phyloP scores from a whole-genome alignment of 2,797 vertebrate species.

The Enteromius argenteus region DNA sequence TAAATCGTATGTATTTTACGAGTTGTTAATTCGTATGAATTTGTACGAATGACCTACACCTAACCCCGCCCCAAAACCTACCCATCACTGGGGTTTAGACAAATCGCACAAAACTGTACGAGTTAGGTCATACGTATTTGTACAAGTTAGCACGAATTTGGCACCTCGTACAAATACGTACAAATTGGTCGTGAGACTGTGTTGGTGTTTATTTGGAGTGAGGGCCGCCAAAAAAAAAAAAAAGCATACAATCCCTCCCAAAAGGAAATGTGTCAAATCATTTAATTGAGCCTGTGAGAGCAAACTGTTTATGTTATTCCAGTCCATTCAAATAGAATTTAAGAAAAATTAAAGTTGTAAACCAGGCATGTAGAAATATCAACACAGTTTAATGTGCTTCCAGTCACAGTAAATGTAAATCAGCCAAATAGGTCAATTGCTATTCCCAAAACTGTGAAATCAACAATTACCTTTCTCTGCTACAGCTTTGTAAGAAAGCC shows the following conservation, averaged over 20 bases:
- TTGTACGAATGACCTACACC: too few species aligned
- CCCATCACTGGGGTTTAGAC: too few species aligned
- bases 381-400: slow-evolving; percentile 19
- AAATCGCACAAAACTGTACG: too few species aligned
- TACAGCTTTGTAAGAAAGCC: slow-evolving; percentile 35
- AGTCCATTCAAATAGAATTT: slow-evolving; percentile 28
- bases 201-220: neutral
- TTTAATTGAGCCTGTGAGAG: neutral
- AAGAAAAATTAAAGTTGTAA: slow-evolving; percentile 38
- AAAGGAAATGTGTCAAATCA: neutral
- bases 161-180: too few species aligned
- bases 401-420: slow-evolving; percentile 48
- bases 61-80: too few species aligned
- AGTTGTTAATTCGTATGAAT: too few species aligned
- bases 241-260: neutral
- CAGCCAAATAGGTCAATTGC: slow-evolving; percentile 35
- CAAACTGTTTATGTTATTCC: slow-evolving; percentile 8
- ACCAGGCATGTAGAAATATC: slow-evolving; percentile 28
- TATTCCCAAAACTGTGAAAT: slow-evolving; percentile 46
- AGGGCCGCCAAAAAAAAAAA: neutral
- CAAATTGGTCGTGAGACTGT: neutral
- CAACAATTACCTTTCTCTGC: slow-evolving; percentile 40
- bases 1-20: too few species aligned
- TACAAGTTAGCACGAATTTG: too few species aligned
- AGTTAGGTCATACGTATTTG: too few species aligned